Conservation (phyloP, 2,113 vertebrate genomes). For the Perognathus longimembris region DNA sequence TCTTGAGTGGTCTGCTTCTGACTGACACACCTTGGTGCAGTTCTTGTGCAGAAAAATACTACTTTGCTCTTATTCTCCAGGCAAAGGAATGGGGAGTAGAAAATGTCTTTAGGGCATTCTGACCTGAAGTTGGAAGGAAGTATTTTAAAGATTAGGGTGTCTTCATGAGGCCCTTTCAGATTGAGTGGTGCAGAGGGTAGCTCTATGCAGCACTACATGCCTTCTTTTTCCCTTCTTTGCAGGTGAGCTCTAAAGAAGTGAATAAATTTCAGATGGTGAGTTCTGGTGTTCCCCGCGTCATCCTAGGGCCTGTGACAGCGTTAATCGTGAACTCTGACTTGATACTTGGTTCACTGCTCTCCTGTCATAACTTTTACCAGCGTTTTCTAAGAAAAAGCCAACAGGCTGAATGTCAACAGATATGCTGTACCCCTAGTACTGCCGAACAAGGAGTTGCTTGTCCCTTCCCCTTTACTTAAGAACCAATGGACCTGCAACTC, state of each 20-base stretch:
- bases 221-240: not conserved
- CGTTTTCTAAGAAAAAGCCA: not conserved
- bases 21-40: not conserved
- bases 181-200: not conserved
- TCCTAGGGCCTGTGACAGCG: not conserved
- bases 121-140: not conserved
- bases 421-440: not conserved
- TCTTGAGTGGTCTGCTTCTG: not conserved
- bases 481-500: not conserved
- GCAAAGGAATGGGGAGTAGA: not conserved
- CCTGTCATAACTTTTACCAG: not conserved
- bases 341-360: not conserved
- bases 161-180: slow-evolving; percentile 26
- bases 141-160: slow-evolving; percentile 5
- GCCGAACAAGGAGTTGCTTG: slow-evolving; percentile 19
- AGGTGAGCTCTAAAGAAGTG: slow-evolving; percentile 99
- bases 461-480: not conserved
- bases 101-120: not conserved
- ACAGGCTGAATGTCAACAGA: not conserved
- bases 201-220: not conserved
- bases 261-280: slow-evolving; percentile 99
- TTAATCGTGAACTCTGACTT: not conserved
- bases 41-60: slow-evolving; percentile 9
- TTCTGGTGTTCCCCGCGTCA: slow-evolving; percentile 42
- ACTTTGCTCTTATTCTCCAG: slow-evolving; percentile 23